phyloP scores from a whole-genome alignment of 2,888 invertebrate genomes.

The Acleris laterana region DNA sequence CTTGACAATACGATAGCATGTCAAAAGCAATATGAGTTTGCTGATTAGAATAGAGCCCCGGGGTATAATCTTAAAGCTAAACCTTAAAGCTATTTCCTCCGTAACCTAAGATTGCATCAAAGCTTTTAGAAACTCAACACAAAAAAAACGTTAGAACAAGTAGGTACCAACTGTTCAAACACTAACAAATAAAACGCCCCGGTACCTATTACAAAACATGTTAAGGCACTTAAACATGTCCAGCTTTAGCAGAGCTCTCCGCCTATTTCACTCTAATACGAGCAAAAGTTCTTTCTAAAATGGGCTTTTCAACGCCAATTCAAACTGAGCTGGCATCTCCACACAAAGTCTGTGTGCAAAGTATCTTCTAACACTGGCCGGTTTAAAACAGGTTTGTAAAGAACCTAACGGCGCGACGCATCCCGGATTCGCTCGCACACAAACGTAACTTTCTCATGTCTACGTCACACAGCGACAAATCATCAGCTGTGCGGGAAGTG shows the following conservation, averaged over 20 bases:
- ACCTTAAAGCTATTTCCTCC: no score
- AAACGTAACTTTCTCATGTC: constrained; percentile 49
- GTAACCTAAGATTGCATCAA: neutral
- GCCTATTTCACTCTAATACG: neutral
- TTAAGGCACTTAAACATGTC: constrained; percentile 28
- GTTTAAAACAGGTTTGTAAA: constrained; percentile 50
- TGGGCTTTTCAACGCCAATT: constrained; percentile 1
- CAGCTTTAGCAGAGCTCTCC: constrained; percentile 6
- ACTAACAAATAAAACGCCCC: constrained; percentile 16
- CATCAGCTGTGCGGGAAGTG: constrained; percentile 78
- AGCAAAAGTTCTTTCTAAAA: neutral
- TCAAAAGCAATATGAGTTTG: no score
- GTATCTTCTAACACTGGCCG: constrained; percentile 16
- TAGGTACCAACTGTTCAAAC: constrained; percentile 14
- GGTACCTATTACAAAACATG: constrained; percentile 32
- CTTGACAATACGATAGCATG: no score
- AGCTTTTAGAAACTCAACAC: constrained; percentile 3
- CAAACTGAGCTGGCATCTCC: neutral
- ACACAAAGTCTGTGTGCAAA: neutral
- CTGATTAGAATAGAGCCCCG: no score
- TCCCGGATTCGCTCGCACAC: constrained; percentile 69
- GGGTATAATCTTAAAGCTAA: no score
- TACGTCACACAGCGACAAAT: constrained; percentile 54
- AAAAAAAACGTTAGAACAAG: constrained; percentile 1
- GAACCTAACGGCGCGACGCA: constrained; percentile 52